These are phyloP conservation scores for Anguilla pacifica DNA, from an alignment of 2,797 vertebrate genomes.

Conservation along the genomic window DNA sequence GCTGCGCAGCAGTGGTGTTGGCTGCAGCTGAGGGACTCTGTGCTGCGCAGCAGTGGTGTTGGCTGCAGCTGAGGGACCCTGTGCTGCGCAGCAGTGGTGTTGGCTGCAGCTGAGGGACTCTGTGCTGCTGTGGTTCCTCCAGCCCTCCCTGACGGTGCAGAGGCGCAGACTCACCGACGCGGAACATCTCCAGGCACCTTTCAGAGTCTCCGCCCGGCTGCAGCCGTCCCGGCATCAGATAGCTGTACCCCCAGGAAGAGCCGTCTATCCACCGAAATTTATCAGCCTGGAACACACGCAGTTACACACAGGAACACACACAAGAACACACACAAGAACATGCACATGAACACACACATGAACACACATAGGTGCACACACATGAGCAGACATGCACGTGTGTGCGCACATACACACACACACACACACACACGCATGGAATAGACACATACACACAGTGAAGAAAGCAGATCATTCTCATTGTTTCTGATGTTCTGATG, in stretches of 20 bases:
- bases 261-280: slow-evolving; percentile 65
- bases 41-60: background rate
- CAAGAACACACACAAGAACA: slow-evolving; percentile 32
- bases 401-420: too few species aligned
- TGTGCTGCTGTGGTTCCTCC: background rate
- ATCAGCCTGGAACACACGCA: slow-evolving; percentile 55
- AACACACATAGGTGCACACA: background rate
- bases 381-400: background rate
- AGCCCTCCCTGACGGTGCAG: background rate
- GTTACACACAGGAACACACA: slow-evolving; percentile 19
- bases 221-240: slow-evolving; percentile 70
- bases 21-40: background rate
- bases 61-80: too few species aligned
- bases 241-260: slow-evolving; percentile 65
- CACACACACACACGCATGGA: too few species aligned
- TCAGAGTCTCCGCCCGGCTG: slow-evolving; percentile 53
- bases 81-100: background rate
- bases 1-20: background rate
- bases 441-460: background rate
- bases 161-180: slow-evolving; percentile 56
- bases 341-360: background rate
- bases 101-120: background rate
- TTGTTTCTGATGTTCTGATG: background rate
- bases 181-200: slow-evolving; percentile 70
- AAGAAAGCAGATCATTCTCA: background rate